These are phyloP conservation scores for Oxygymnocypris stewartii DNA, from an alignment of 2,113 vertebrate species.

Conservation along the genomic window DNA sequence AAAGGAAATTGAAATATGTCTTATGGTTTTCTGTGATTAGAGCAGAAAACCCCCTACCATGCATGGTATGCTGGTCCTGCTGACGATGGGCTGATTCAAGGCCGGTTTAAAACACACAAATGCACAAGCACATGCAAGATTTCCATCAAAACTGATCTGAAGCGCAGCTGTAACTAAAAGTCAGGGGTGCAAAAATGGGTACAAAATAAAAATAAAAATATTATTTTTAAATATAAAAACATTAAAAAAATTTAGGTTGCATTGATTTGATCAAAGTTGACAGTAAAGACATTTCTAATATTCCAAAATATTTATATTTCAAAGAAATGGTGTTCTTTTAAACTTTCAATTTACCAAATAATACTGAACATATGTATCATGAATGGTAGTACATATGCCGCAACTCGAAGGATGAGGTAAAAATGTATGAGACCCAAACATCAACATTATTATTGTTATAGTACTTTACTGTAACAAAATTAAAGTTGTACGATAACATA, in stretches of 20 bases:
- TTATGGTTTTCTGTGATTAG: conserved; percentile 20
- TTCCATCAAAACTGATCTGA: conserved; percentile 6
- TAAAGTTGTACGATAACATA: background rate
- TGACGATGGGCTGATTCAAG: background rate
- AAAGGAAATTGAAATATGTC: conserved; percentile 40
- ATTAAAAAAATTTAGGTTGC: background rate
- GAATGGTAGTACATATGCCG: background rate
- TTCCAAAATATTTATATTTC: background rate
- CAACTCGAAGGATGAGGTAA: background rate
- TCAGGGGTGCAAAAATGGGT: background rate
- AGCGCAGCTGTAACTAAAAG: background rate
- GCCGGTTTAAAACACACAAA: conserved; percentile 1
- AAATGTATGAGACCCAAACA: background rate
- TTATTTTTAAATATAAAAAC: no score
- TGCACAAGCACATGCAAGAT: background rate
- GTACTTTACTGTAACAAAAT: background rate
- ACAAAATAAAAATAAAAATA: no score
- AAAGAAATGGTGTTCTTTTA: background rate
- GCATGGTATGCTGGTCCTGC: conserved; percentile 8
- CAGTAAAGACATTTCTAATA: background rate
- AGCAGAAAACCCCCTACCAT: conserved; percentile 17
- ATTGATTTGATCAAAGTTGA: background rate
- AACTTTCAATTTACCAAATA: background rate
- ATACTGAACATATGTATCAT: background rate
- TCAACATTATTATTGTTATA: no score